A percentile compares a stretch with the other conserved stretches of the same genome.
These are phyloP conservation scores for Mus minutoides DNA, from an alignment of 2,797 vertebrate genomes.

Conservation along the genomic window DNA sequence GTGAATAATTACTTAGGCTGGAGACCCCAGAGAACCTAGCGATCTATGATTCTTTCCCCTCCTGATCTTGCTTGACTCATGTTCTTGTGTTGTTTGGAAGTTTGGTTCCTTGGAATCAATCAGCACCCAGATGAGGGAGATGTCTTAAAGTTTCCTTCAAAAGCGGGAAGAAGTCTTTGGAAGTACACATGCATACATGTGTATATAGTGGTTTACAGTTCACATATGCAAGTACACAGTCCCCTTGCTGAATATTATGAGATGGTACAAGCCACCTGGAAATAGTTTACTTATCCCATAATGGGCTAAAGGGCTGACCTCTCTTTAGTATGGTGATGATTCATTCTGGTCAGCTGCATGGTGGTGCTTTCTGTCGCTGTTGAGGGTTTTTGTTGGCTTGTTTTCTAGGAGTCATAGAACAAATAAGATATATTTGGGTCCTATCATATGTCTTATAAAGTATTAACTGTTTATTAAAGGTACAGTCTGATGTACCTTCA, in stretches of 20 bases:
- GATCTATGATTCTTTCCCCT: background rate
- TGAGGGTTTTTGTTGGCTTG: background rate
- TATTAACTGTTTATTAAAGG: conserved; percentile 66
- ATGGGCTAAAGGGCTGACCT: background rate
- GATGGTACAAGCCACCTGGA: background rate
- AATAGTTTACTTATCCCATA: conserved; percentile 30
- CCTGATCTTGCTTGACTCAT: background rate
- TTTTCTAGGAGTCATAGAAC: background rate
- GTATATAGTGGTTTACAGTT: background rate
- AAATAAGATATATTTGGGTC: conserved; percentile 35
- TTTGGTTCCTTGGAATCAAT: conserved; percentile 44
- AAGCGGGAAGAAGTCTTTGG: background rate
- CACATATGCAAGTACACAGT: background rate
- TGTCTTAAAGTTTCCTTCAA: conserved; percentile 30
- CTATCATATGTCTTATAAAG: conserved; percentile 51
- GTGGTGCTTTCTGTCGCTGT: background rate
- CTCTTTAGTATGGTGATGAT: background rate
- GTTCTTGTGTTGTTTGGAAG: background rate
- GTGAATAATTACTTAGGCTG: background rate
- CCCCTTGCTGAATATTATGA: background rate
- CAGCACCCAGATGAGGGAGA: background rate
- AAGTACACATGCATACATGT: background rate
- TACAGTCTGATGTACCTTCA: background rate
- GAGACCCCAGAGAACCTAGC: background rate
- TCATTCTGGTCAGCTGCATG: conserved; percentile 42